Evolutionary conservation across 2,113 vertebrate species (phyloP).

Genomic region (Camelus bactrianus): DNA sequence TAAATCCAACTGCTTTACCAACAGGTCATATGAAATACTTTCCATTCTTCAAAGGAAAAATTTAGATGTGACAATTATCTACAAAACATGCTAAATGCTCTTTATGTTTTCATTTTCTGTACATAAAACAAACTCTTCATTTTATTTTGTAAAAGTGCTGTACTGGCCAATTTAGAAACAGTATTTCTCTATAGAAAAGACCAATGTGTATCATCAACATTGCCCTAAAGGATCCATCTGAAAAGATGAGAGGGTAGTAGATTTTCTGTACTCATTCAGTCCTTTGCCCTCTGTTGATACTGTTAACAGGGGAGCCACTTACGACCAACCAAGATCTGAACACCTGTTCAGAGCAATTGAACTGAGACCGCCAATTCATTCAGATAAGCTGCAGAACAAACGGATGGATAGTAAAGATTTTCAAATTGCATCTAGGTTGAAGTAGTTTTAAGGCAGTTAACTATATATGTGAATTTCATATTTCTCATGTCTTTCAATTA

Average conservation of each 20-base stretch:
- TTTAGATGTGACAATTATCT: constrained; percentile 65
- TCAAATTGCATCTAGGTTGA: constrained; percentile 69
- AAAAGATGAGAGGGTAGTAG: constrained; percentile 70
- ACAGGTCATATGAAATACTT: constrained; percentile 37
- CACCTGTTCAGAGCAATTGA: constrained; percentile 78
- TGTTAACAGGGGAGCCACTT: constrained; percentile 81
- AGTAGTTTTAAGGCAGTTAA: constrained; percentile 68
- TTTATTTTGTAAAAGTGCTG: constrained; percentile 76
- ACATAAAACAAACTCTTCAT: constrained; percentile 66
- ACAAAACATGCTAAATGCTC: constrained; percentile 39
- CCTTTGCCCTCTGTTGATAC: constrained; percentile 80
- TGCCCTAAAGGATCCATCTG: constrained; percentile 77
- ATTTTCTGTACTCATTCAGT: constrained; percentile 76
- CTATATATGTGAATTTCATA: constrained; percentile 51
- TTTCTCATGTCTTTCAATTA: constrained; percentile 55
- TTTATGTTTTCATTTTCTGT: constrained; percentile 68
- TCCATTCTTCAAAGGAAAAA: constrained; percentile 51
- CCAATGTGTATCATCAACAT: constrained; percentile 75
- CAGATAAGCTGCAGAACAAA: constrained; percentile 75
- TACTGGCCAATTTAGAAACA: constrained; percentile 74
- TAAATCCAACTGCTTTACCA: constrained; percentile 44
- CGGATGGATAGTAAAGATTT: constrained; percentile 75
- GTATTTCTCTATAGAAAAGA: constrained; percentile 72
- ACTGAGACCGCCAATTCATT: constrained; percentile 74
- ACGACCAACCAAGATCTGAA: constrained; percentile 74